phyloP scores from a whole-genome alignment of 23 tunicate genomes.

The Ciona savignyi region DNA sequence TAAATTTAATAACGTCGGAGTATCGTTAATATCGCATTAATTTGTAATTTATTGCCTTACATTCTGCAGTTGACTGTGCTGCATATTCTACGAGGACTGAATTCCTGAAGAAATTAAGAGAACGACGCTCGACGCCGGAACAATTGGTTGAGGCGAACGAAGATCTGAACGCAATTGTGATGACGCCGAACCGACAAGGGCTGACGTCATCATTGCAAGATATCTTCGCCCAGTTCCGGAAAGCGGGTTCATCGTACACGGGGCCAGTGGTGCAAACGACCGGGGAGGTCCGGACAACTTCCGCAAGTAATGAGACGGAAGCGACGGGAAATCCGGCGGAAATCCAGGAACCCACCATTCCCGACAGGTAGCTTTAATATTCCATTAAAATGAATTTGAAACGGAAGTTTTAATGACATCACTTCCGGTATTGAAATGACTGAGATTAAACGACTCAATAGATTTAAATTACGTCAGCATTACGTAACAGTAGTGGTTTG shows the following conservation, averaged over 20 bases:
- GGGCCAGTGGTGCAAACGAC: not conserved
- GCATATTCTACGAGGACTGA: not conserved
- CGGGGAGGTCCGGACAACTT: not conserved
- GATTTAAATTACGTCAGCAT: too few relatives aligned
- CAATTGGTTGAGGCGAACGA: not conserved
- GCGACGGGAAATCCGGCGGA: not conserved
- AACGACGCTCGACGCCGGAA: not conserved
- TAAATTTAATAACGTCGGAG: too few relatives aligned
- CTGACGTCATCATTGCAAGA: not conserved
- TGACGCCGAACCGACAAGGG: not conserved
- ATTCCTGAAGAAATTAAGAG: not conserved
- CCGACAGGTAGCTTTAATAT: too few relatives aligned
- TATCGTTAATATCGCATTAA: too few relatives aligned
- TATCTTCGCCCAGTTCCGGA: not conserved
- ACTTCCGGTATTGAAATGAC: too few relatives aligned
- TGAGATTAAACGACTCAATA: too few relatives aligned
- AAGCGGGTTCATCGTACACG: not conserved
- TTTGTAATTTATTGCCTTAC: too few relatives aligned
- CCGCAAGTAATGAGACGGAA: not conserved
- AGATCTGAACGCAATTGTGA: not conserved
- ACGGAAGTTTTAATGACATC: too few relatives aligned
- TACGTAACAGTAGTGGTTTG: too few relatives aligned
- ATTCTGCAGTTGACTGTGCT: not conserved
- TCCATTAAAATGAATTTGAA: too few relatives aligned
- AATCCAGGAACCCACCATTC: too few relatives aligned